phyloP scores from a whole-genome alignment of 2,888 invertebrate genomes.

The Norana najaformis region DNA sequence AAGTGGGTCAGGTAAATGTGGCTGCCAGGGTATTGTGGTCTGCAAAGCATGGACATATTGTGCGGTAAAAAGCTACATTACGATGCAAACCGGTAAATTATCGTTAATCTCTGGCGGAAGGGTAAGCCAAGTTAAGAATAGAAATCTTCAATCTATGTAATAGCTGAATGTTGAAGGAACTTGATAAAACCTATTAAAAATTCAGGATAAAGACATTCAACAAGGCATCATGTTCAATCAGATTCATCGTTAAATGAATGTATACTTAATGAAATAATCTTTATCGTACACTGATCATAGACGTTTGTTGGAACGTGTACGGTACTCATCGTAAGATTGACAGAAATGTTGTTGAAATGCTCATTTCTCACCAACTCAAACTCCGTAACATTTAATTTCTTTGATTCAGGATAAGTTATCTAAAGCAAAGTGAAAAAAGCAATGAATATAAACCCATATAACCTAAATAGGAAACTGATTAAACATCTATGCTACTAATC shows the following conservation, averaged over 20 bases:
- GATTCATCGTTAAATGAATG: neutral
- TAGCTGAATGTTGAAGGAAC: neutral
- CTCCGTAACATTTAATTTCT: constrained; percentile 70
- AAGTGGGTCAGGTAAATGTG: too few species aligned
- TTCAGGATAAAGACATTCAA: neutral
- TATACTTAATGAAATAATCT: neutral
- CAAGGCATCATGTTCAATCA: neutral
- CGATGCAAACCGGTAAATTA: neutral
- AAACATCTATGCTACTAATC: too few species aligned
- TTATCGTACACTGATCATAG: constrained; percentile 72
- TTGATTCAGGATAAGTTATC: constrained; percentile 76
- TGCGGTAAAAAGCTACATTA: too few species aligned
- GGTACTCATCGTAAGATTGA: constrained; percentile 74
- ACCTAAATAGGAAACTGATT: too few species aligned
- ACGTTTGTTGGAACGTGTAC: constrained; percentile 94
- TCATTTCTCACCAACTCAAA: constrained; percentile 61
- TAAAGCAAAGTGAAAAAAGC: constrained; percentile 34
- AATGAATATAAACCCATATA: neutral
- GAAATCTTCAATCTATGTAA: neutral
- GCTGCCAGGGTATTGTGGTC: too few species aligned
- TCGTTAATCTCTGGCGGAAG: neutral
- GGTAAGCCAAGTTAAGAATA: neutral
- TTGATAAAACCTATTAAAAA: neutral
- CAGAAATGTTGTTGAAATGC: constrained; percentile 76
- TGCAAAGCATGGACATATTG: too few species aligned